Conservation (phyloP, 1,140 invertebrate genomes). For the Drosophila cardini region DNA sequence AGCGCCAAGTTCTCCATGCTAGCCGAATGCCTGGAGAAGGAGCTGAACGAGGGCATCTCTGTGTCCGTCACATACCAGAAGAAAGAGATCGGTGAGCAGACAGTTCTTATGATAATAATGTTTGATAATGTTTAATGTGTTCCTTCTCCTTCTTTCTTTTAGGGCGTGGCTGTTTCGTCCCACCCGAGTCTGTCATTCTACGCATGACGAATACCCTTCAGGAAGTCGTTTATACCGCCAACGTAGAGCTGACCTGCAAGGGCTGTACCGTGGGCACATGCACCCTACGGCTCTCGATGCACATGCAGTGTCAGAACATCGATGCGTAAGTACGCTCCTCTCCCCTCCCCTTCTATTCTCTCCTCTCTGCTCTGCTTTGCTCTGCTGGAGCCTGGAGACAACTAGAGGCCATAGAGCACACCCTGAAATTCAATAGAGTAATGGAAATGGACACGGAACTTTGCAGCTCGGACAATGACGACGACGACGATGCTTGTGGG, state of each 20-base stretch:
- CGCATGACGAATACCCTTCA: slow-evolving; percentile 32
- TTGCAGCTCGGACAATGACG: slow-evolving; percentile 30
- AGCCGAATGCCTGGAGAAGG: slow-evolving; percentile 48
- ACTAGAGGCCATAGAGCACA: slow-evolving; percentile 48
- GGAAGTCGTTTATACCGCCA: slow-evolving; percentile 47
- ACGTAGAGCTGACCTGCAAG: slow-evolving; percentile 63
- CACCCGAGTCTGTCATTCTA: slow-evolving; percentile 41
- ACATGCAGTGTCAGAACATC: slow-evolving; percentile 52
- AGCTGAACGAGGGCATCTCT: slow-evolving; percentile 52
- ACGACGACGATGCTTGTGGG: neutral
- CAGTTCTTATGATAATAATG: no score
- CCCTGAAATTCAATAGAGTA: slow-evolving; percentile 71
- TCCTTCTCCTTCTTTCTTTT: no score
- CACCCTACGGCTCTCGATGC: slow-evolving; percentile 51
- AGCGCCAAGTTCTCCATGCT: slow-evolving; percentile 41
- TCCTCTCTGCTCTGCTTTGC: neutral
- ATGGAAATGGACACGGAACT: slow-evolving; percentile 46
- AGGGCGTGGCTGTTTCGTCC: slow-evolving; percentile 60
- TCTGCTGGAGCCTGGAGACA: slow-evolving; percentile 47
- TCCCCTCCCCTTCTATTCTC: neutral
- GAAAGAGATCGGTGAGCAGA: slow-evolving; percentile 61
- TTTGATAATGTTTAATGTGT: no score
- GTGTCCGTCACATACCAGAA: slow-evolving; percentile 45
- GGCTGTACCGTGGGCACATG: slow-evolving; percentile 67
- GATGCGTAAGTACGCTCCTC: slow-evolving; percentile 63